Conservation (phyloP, 2,888 invertebrate species). For the Cerastoderma edule region DNA sequence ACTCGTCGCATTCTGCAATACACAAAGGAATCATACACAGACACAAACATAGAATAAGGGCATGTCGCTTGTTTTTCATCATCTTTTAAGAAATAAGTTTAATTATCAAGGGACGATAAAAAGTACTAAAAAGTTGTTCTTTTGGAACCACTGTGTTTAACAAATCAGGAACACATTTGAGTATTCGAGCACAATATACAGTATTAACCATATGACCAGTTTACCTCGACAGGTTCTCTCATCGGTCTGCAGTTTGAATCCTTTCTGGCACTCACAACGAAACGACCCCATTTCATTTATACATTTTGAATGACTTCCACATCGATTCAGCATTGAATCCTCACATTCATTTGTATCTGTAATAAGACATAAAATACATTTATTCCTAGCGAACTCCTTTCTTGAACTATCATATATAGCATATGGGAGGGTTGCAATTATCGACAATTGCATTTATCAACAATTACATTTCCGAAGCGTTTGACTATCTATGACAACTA, state of each 20-base stretch:
- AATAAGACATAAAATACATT: not conserved
- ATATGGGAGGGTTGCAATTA: not conserved
- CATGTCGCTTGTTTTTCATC: not conserved
- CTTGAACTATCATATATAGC: not conserved
- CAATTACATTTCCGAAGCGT: not conserved
- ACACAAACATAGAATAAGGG: not conserved
- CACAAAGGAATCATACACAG: not conserved
- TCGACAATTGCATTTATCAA: not conserved
- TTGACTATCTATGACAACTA: not conserved
- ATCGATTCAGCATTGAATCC: not conserved
- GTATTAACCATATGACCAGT: not conserved
- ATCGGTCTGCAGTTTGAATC: constrained; percentile 28
- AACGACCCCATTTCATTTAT: constrained; percentile 31
- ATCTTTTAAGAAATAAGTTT: not conserved
- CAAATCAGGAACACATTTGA: not conserved
- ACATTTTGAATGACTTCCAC: constrained; percentile 15
- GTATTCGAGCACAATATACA: too few species aligned
- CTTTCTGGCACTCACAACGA: constrained; percentile 31
- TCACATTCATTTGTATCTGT: constrained; percentile 35
- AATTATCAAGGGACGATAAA: too few species aligned
- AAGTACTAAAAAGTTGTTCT: not conserved
- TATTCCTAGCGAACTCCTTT: too few species aligned
- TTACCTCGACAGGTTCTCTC: constrained; percentile 29
- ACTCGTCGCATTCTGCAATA: constrained; percentile 34
- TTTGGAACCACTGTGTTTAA: not conserved